phyloP scores from a whole-genome alignment of 2,797 vertebrate species.

The Sebastes taczanowskii region DNA sequence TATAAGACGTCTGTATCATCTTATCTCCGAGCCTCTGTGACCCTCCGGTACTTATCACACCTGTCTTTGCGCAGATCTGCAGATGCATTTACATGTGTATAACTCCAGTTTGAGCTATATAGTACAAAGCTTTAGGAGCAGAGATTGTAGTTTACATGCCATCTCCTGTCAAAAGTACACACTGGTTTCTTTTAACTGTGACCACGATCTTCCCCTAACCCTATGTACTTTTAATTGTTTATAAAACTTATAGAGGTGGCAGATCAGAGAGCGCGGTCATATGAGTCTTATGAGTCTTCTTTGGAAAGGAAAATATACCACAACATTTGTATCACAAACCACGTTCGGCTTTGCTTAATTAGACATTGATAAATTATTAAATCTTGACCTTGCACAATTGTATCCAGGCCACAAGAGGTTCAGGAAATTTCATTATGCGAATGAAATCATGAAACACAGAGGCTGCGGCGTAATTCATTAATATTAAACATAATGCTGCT shows the following conservation, averaged over 20 bases:
- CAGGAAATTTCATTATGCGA: slow-evolving; percentile 30
- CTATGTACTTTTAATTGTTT: not conserved
- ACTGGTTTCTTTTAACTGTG: not conserved
- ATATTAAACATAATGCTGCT: slow-evolving; percentile 45
- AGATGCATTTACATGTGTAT: not conserved
- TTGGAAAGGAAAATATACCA: not conserved
- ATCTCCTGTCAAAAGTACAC: too few species aligned
- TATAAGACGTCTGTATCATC: not conserved
- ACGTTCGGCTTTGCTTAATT: not conserved
- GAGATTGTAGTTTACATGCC: not conserved
- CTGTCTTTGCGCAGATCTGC: not conserved
- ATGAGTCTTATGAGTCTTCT: not conserved
- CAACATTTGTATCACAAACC: not conserved
- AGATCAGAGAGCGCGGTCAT: not conserved
- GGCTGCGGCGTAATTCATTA: slow-evolving; percentile 60
- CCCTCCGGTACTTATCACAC: not conserved
- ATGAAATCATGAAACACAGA: slow-evolving; percentile 30
- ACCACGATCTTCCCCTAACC: not conserved
- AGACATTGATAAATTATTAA: slow-evolving; percentile 4
- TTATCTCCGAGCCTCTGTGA: not conserved
- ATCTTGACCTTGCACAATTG: slow-evolving; percentile 7
- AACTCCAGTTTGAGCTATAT: not conserved
- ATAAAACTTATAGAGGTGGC: too few species aligned
- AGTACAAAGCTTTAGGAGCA: not conserved
- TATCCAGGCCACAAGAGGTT: slow-evolving; percentile 5